Evolutionary conservation across 2,797 vertebrate species (phyloP), one percentile per base, ranked within the genome.

Genomic region (Labroides dimidiatus): DNA sequence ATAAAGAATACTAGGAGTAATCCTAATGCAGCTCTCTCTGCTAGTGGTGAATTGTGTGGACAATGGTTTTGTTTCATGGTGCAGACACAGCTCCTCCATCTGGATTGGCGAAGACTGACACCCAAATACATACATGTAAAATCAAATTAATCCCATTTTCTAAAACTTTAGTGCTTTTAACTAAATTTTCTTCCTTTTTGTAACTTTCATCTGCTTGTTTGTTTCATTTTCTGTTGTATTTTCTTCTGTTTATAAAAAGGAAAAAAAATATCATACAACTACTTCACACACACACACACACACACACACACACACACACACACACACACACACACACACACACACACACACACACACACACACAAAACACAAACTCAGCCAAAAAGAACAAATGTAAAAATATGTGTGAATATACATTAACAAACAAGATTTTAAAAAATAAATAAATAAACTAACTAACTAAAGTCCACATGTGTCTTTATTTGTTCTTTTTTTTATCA

Each of bases 81-180:
- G 91, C 82, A 80, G 69, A 69, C 78, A 85, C 91, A 93, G 92
- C 92, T 91, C 93, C 93, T 92, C 91, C 93, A 80, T 77, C 90
- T 90, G 94, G 91, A 78, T 24, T 36, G 24, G 11, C 11, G 57
- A 39, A 64, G 78, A 86, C 81, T 62, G 66, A 80, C 86, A 82
- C 52, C 64, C 51, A 64, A 23, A 10, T 19, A 61, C 54, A 23
- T 21, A 45, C 1, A 30, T 16, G 33, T 36, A 36, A 20, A 54
- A 17, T 15, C 27, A 30, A 30, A 43, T 23, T 2, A 47, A 21
- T 5, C 6, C 2, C 12, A 21, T 19, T 19, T 21, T 1, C 15
- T 42, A 7, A 5, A 16, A 43, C 21, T 48, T 4, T 21, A 39
- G 10, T 13, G 16, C 20, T 41, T 42, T 61, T 43, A 7, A 1